Evolutionary conservation across 1,140 invertebrate genomes (phyloP).

Genomic region (Ceratosolen fusciceps): DNA sequence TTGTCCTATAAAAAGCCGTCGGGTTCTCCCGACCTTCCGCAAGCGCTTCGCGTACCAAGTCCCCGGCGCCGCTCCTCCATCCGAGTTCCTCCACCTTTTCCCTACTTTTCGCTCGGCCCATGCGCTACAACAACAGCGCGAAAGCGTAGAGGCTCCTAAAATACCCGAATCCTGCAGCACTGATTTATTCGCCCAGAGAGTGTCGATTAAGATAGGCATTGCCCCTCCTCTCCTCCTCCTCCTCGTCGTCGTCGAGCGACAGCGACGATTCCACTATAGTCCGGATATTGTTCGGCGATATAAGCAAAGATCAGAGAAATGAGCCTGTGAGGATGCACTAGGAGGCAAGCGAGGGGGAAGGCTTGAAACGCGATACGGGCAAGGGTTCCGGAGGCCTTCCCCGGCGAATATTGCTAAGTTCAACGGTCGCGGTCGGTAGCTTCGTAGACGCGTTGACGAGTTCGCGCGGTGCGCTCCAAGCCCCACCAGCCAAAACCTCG

Average conservation of each 20-base stretch:
- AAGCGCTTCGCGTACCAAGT: conserved; percentile 60
- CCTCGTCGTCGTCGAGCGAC: conserved; percentile 14
- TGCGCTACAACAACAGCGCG: too few relatives aligned
- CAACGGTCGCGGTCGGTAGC: too few relatives aligned
- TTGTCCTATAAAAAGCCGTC: conserved; percentile 67
- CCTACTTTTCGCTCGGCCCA: neutral
- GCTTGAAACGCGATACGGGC: neutral
- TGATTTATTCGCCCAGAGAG: conserved; percentile 2
- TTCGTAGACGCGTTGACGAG: too few relatives aligned
- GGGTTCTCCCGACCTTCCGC: conserved; percentile 68
- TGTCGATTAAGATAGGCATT: neutral
- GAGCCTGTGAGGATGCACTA: neutral
- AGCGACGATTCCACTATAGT: neutral
- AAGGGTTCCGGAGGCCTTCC: too few relatives aligned
- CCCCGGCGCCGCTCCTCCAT: too few relatives aligned
- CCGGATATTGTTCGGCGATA: neutral
- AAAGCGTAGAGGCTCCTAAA: too few relatives aligned
- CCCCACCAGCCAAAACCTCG: neutral
- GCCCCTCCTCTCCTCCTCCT: conserved; percentile 37
- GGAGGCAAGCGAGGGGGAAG: too few relatives aligned
- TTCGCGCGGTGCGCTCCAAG: neutral
- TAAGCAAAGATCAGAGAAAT: neutral
- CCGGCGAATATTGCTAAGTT: neutral
- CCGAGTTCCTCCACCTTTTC: neutral
- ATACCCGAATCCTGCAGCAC: neutral